phyloP scores from a whole-genome alignment of 1,140 invertebrate species.

The Lordiphosa mommai region DNA sequence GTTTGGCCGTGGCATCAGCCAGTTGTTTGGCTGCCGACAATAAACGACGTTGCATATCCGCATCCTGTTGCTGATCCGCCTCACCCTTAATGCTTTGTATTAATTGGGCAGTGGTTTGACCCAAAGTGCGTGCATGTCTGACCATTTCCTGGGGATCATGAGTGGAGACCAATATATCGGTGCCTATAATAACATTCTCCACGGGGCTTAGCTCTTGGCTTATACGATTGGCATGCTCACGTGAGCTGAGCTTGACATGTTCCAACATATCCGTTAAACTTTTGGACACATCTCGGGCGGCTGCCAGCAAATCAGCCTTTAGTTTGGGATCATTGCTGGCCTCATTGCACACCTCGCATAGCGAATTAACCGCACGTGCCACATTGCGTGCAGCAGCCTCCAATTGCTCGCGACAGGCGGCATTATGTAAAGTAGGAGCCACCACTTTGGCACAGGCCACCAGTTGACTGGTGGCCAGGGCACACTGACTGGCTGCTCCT shows the following conservation, averaged over 20 bases:
- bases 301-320: slow-evolving; percentile 88
- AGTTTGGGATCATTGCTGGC: slow-evolving; percentile 84
- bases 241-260: slow-evolving; percentile 88
- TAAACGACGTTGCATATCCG: slow-evolving; percentile 92
- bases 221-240: slow-evolving; percentile 81
- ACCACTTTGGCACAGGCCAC: slow-evolving; percentile 98
- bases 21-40: slow-evolving; percentile 95
- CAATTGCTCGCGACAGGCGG: slow-evolving; percentile 96
- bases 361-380: slow-evolving; percentile 92
- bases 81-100: slow-evolving; percentile 96
- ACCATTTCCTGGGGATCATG: slow-evolving; percentile 97
- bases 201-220: slow-evolving; percentile 89
- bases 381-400: slow-evolving; percentile 96
- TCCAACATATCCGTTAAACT: slow-evolving; percentile 94
- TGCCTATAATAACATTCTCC: slow-evolving; percentile 93
- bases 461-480: slow-evolving; percentile 97
- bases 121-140: slow-evolving; percentile 93
- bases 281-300: slow-evolving; percentile 93
- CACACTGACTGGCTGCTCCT: slow-evolving; percentile 96
- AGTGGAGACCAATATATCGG: slow-evolving; percentile 92
- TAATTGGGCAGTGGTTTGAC: slow-evolving; percentile 94
- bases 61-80: slow-evolving; percentile 92
- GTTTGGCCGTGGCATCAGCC: slow-evolving; percentile 96
- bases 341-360: slow-evolving; percentile 92
- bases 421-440: slow-evolving; percentile 91